A percentile compares a stretch with the other conserved stretches of the same genome.
Conservation (phyloP, 2,113 vertebrate species). For the Melozone crissalis region DNA sequence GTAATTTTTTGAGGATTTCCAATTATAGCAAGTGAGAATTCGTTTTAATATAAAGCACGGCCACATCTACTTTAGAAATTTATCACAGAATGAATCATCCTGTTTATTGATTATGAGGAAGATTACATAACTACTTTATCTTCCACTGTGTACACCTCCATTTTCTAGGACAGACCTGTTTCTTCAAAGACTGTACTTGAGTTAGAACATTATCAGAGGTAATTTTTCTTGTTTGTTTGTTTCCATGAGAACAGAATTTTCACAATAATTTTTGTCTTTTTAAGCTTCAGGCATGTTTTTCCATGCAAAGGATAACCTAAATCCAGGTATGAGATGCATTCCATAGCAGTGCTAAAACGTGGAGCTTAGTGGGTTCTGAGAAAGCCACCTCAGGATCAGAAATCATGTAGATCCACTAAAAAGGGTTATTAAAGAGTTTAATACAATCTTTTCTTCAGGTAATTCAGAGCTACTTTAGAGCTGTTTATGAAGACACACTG, state of each 20-base stretch:
- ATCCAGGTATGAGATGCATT: neutral
- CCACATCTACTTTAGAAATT: neutral
- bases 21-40: neutral
- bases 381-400: neutral
- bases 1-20: neutral
- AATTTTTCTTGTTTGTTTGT: neutral
- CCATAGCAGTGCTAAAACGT: neutral
- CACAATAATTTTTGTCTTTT: neutral
- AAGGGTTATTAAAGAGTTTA: neutral
- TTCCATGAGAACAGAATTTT: neutral
- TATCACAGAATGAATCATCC: neutral
- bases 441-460: neutral
- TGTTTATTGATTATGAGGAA: neutral
- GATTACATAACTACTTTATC: neutral
- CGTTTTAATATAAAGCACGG: neutral
- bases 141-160: neutral
- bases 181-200: neutral
- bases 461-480: neutral
- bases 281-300: neutral
- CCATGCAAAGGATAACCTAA: neutral
- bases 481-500: neutral
- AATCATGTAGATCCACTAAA: neutral
- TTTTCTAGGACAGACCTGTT: neutral
- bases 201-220: neutral
- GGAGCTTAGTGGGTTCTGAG: neutral